Base-by-base conservation (phyloP, 2,888 invertebrate genomes). In the Xanthia togata region DNA sequence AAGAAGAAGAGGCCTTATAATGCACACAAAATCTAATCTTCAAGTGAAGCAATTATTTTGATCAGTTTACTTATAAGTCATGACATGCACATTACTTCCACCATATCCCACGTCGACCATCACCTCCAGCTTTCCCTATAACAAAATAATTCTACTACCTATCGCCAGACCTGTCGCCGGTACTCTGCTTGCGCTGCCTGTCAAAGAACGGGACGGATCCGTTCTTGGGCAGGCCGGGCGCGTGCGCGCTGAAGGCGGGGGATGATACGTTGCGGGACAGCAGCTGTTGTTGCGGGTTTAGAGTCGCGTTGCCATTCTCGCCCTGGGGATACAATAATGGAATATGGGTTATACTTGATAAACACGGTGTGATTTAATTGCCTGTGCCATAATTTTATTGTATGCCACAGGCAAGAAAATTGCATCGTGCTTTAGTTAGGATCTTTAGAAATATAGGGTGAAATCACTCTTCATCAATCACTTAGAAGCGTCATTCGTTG, bases 181-280 rank as follows among this genome's bases (percentile, higher is more conserved):
- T 97, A 88, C 98, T 98, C 63, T 98, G 98, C 93, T 98, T 98
- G 70, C 98, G 97, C 80, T 98, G 98, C 65, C 99, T 96, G 94
- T 98, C 98, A 95, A 99, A 98, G 93, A 98, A 98, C 47, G 99
- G 99, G 84, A 99, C 99, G 5, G 98, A 98, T 63, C 98, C 98
- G 92, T 99, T 99, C 95, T 98, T 98, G 76, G 98, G 98, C 90
- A 97, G 89, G 14, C 98, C 98, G 87, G 97, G 97, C 65, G 97
- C 97, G 79, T 97, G 97, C 14, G 98, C 97, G 38, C 98, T 98
- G 93, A 98, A 98, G 23, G 98, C 98, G 0, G 98, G 98, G 84
- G 98, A 98, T 20, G 98, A 98, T 82, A 98, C 98, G 95, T 98
- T 98, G 83, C 98, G 97, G 0, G 98, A 98, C 93, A 98, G 97